phyloP scores from a whole-genome alignment of 2,113 vertebrate species.

The Pongo abelii region DNA sequence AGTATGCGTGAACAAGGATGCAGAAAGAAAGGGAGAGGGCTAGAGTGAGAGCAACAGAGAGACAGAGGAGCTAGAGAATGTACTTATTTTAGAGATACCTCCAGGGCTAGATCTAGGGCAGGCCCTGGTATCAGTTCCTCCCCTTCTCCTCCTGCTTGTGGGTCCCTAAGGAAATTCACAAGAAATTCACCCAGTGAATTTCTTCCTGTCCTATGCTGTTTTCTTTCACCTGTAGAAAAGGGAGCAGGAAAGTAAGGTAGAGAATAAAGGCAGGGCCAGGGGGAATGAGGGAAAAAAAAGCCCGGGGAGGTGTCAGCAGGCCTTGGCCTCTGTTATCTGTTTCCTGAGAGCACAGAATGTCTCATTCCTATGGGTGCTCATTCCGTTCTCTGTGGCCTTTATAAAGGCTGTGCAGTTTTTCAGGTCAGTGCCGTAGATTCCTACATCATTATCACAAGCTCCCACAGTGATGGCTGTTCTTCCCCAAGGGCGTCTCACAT shows the following conservation, averaged over 20 bases:
- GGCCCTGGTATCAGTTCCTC: background rate
- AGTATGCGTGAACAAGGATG: background rate
- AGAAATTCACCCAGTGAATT: background rate
- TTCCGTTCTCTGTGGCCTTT: background rate
- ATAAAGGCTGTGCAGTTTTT: background rate
- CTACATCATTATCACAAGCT: background rate
- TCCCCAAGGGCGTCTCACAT: background rate
- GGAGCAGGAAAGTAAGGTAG: background rate
- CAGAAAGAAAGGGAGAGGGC: background rate
- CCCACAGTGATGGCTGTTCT: background rate
- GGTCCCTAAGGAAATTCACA: background rate
- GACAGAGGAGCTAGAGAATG: background rate
- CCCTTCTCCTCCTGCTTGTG: background rate
- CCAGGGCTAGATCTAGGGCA: background rate
- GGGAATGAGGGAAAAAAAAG: too few relatives aligned
- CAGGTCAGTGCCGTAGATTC: background rate
- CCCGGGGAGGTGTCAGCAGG: background rate
- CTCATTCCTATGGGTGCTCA: fast-evolving
- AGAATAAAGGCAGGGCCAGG: background rate
- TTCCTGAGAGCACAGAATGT: background rate
- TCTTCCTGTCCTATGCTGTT: background rate
- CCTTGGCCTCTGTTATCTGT: background rate
- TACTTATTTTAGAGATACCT: background rate
- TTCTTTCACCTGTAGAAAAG: background rate
- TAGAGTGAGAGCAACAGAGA: too few relatives aligned